Percentiles rank a stretch among this genome's conserved stretches.
These are phyloP conservation scores for Magallana angulata DNA, from an alignment of 1,140 invertebrate genomes.

Conservation along the genomic window DNA sequence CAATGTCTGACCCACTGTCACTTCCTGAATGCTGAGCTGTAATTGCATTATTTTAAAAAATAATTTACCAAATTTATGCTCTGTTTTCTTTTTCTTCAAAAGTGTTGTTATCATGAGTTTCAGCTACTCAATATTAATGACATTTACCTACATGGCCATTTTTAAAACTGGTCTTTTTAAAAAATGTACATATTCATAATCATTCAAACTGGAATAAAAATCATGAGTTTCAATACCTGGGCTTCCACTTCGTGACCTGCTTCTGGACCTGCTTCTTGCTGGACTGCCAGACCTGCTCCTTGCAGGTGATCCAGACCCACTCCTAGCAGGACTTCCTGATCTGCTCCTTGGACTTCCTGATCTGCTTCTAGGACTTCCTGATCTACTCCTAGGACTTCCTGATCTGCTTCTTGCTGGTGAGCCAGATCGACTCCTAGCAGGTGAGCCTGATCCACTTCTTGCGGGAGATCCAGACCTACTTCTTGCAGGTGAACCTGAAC, in stretches of 20 bases:
- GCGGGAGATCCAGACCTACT: background rate
- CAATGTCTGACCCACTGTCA: conserved; percentile 56
- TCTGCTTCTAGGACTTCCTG: conserved; percentile 55
- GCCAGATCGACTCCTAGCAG: conserved; percentile 5
- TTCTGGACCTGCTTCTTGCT: conserved; percentile 47
- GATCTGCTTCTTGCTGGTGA: conserved; percentile 14
- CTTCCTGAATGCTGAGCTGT: background rate
- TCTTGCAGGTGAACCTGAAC: conserved; percentile 44
- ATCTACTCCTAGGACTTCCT: conserved; percentile 47
- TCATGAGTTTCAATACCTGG: too few relatives aligned
- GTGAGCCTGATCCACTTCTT: conserved; percentile 50
- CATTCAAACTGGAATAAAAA: too few relatives aligned
- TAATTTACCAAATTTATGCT: background rate
- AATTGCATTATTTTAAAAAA: background rate
- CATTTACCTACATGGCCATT: too few relatives aligned
- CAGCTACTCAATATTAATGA: background rate
- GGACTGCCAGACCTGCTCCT: conserved; percentile 53
- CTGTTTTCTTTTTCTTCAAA: background rate
- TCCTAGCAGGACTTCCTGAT: conserved; percentile 53
- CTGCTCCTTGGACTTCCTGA: conserved; percentile 50
- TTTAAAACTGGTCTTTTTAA: too few relatives aligned
- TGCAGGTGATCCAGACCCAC: conserved; percentile 45
- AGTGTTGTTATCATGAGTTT: background rate
- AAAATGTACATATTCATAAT: too few relatives aligned
- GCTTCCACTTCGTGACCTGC: background rate